Base-by-base conservation (phyloP, 2,797 vertebrate genomes). In the Thunnus albacares region DNA sequence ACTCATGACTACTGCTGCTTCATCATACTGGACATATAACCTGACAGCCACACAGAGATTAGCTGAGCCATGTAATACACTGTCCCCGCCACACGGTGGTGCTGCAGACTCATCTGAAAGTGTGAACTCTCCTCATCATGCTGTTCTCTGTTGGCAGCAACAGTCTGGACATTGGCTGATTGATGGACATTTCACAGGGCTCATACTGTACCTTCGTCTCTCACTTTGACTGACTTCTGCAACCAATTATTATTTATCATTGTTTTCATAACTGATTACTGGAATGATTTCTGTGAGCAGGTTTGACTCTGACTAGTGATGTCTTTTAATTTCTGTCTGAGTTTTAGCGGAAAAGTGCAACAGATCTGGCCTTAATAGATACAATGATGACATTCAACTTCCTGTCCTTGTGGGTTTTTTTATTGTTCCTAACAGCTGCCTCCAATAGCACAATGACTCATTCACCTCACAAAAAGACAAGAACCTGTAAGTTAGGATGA, bases 341-440 rank as follows among this genome's bases (percentile, higher is more conserved):
- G 30, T 52, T 58, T 65, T 45, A 63, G 69, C 57, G 68, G 45
- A 35, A 53, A 60, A 49, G 57, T 59, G 58, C 22, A 78, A 66
- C 53, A 56, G 56, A 61, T 81, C 60, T 56, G 80, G 75, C 84
- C 78, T 88, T 86, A 83, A 74, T 62, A 77, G 67, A 79, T 56
- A 57, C 20, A 45, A 81, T 38, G 20, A 60, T 55, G 55, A 74
- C 63, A 33, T 70, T 52, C 58, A 71, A 6, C 22, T 0, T 7
- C 30, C 33, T 75, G 41, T 60, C 43, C 2, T 49, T 18, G 15
- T 55, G 52, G 9, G 80, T 72, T 33, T 14, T 63, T 59, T 43
- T 28, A 15, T 64, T 28, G 9, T 43, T 49, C 26, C 3, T 18
- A 43, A 35, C 59, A 64, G 70, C 5, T 52, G 30, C 28, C 15